Percentiles rank a stretch among this genome's conserved stretches.
These are phyloP conservation scores for Grammomys dolichurus DNA, from an alignment of 2,113 vertebrate genomes.

Conservation along the genomic window DNA sequence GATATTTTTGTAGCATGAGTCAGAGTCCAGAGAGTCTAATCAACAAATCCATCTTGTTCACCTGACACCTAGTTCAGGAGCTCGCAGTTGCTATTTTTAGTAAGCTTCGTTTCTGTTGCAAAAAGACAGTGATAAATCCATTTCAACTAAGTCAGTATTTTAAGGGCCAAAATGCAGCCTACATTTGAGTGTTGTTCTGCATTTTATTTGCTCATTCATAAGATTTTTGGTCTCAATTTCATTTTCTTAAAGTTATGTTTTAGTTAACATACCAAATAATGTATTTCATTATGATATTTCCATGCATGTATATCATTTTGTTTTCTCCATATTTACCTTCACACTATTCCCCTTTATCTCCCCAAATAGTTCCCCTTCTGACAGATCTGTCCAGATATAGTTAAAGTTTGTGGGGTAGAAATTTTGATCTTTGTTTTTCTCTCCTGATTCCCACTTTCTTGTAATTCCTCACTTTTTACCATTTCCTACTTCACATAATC, in stretches of 20 bases:
- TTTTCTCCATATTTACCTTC: background rate
- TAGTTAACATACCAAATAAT: background rate
- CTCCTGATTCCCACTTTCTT: background rate
- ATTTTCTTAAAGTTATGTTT: background rate
- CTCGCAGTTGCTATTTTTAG: background rate
- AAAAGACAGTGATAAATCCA: background rate
- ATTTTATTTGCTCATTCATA: background rate
- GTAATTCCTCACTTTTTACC: background rate
- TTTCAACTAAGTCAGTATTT: background rate
- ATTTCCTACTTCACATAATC: background rate
- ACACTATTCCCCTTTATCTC: background rate
- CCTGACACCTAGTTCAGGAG: background rate
- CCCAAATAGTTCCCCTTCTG: background rate
- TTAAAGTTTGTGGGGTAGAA: background rate
- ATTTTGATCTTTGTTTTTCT: background rate
- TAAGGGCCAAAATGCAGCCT: background rate
- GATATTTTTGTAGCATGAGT: background rate
- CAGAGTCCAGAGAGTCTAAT: background rate
- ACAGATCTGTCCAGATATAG: background rate
- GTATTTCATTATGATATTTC: background rate
- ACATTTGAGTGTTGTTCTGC: background rate
- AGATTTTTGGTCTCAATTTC: background rate
- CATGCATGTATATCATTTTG: background rate
- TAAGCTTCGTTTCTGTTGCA: background rate
- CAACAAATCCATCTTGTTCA: constrained; percentile 25